phyloP scores from a whole-genome alignment of 2,888 invertebrate species.

The Teinopalpus imperialis region DNA sequence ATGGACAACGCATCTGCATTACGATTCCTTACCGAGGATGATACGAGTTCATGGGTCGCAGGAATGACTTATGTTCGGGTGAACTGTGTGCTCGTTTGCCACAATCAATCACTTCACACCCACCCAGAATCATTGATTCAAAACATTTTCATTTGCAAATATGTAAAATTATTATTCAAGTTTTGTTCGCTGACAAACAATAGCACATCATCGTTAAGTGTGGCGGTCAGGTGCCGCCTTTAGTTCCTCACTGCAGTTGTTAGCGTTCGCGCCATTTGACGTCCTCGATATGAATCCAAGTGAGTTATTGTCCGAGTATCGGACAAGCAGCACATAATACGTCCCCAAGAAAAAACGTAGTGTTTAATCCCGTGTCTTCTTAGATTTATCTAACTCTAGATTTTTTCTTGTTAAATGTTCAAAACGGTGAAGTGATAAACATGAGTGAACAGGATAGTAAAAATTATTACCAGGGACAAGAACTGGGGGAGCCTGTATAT shows the following conservation, averaged over 20 bases:
- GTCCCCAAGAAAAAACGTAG: too few species aligned
- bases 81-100: too few species aligned
- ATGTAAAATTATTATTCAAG: slow-evolving; percentile 67
- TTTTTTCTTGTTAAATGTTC: slow-evolving; percentile 8
- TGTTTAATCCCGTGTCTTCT: too few species aligned
- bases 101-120: too few species aligned
- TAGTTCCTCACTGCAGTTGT: slow-evolving; percentile 45
- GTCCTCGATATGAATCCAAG: slow-evolving; percentile 65
- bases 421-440: slow-evolving; percentile 32
- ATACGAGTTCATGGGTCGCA: too few species aligned
- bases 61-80: too few species aligned
- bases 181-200: slow-evolving; percentile 64
- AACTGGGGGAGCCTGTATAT: slow-evolving; percentile 59
- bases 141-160: slow-evolving; percentile 31
- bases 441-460: slow-evolving; percentile 71
- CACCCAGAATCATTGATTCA: slow-evolving; percentile 26
- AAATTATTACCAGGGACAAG: slow-evolving; percentile 59
- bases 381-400: background rate
- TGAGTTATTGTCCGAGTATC: slow-evolving; percentile 63
- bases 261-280: slow-evolving; percentile 69
- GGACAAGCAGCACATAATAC: slow-evolving; percentile 45
- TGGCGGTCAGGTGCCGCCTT: slow-evolving; percentile 53
- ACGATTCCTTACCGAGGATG: too few species aligned
- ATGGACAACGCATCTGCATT: too few species aligned
- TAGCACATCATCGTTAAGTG: slow-evolving; percentile 56